Evolutionary conservation across 2,797 vertebrate species (phyloP).

Genomic region (Coccyzus lansbergi): DNA sequence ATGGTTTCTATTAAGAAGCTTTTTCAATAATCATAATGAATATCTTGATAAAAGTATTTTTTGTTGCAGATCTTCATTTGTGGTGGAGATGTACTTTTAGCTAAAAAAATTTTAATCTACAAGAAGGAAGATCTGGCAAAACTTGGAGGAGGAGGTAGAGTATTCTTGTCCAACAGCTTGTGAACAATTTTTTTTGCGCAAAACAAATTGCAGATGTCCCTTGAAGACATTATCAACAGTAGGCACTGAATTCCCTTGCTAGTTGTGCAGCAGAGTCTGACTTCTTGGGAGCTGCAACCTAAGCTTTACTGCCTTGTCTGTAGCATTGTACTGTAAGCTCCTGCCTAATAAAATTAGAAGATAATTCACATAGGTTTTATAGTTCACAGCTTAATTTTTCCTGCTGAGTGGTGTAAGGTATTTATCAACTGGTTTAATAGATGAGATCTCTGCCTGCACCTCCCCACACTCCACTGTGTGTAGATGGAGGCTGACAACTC

Average conservation of each 20-base stretch:
- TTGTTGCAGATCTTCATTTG: not conserved
- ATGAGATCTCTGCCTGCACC: constrained; percentile 36
- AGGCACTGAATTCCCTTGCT: not conserved
- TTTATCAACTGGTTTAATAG: constrained; percentile 7
- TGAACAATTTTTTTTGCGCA: not conserved
- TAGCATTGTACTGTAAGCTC: not conserved
- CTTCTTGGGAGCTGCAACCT: not conserved
- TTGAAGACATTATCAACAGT: not conserved
- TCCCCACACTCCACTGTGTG: not conserved
- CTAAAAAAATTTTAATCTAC: not conserved
- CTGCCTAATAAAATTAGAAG: not conserved
- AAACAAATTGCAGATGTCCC: not conserved
- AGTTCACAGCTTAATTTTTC: not conserved
- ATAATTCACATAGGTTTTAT: not conserved
- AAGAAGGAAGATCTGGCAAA: not conserved
- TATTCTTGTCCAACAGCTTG: not conserved
- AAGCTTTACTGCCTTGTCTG: not conserved
- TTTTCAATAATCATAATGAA: not conserved
- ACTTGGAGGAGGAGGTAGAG: not conserved
- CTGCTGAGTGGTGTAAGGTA: not conserved
- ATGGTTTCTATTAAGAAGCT: not conserved
- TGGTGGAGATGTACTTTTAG: not conserved
- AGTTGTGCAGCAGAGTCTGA: not conserved
- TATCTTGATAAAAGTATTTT: not conserved
- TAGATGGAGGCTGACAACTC: constrained; percentile 61